These are phyloP conservation scores for Oriolus oriolus DNA, from an alignment of 2,113 vertebrate species.

Conservation along the genomic window DNA sequence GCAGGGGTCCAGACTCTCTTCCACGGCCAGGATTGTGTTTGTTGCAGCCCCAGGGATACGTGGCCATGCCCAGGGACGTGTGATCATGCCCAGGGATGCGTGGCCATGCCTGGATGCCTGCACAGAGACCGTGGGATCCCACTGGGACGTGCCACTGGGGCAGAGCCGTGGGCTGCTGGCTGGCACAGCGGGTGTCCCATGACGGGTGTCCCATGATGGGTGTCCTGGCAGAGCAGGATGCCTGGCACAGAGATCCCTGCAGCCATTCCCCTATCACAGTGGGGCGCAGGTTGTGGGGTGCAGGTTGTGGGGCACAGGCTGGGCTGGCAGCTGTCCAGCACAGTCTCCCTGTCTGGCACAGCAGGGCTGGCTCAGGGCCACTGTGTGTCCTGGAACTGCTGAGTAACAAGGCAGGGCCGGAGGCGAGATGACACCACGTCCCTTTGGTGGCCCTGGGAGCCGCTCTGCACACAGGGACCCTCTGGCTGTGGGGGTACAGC, in stretches of 20 bases:
- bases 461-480: fast-evolving
- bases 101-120: background rate
- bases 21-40: fast-evolving
- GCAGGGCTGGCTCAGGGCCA: background rate
- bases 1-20: fast-evolving
- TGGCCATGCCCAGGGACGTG: background rate
- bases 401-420: conserved; percentile 8
- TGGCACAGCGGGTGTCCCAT: background rate
- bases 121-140: background rate
- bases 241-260: fast-evolving
- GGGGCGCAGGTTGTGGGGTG: background rate
- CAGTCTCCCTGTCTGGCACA: background rate
- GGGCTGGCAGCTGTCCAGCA: background rate
- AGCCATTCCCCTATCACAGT: fast-evolving
- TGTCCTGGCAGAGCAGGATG: background rate
- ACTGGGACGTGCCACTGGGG: fast-evolving
- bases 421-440: background rate
- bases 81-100: background rate
- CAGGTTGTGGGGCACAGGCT: background rate
- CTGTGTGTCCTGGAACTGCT: background rate
- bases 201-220: fast-evolving
- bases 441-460: background rate
- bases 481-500: fast-evolving
- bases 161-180: background rate
- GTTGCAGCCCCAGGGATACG: background rate